Conservation (phyloP, 2,797 vertebrate genomes). For the Danio aesculapii region DNA sequence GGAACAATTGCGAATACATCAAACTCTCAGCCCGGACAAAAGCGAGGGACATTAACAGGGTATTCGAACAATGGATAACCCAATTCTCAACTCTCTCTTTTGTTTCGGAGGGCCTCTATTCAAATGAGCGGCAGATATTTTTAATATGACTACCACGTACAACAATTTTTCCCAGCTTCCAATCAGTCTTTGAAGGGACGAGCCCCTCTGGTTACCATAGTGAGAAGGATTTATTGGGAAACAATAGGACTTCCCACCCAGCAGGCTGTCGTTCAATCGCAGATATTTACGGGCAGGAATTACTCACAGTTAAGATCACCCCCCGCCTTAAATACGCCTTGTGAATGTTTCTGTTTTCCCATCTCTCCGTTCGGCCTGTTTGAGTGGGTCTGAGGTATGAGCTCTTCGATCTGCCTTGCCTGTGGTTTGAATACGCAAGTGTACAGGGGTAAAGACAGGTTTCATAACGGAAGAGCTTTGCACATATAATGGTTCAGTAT, state of each 20-base stretch:
- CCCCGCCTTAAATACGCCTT: not conserved
- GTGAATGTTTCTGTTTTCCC: slow-evolving; percentile 4
- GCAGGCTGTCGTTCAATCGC: not conserved
- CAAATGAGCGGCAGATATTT: slow-evolving; percentile 17
- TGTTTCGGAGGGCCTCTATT: slow-evolving; percentile 43
- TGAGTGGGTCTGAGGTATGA: slow-evolving; percentile 11
- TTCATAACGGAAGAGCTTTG: slow-evolving; percentile 52
- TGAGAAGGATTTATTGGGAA: slow-evolving; percentile 30
- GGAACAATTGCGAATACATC: slow-evolving; percentile 55
- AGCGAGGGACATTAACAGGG: slow-evolving; percentile 3
- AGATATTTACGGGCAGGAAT: slow-evolving; percentile 31
- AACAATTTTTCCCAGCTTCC: slow-evolving; percentile 28
- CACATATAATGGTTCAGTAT: slow-evolving; percentile 21
- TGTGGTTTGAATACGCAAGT: slow-evolving; percentile 42
- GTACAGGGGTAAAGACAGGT: slow-evolving; percentile 35
- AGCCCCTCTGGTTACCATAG: slow-evolving; percentile 14
- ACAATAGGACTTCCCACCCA: slow-evolving; percentile 35
- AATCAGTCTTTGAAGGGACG: not conserved
- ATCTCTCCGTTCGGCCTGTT: not conserved
- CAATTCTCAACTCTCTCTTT: slow-evolving; percentile 9
- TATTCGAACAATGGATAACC: slow-evolving; percentile 37
- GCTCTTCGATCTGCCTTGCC: slow-evolving; percentile 18
- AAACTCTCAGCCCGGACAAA: slow-evolving; percentile 47
- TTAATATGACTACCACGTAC: slow-evolving; percentile 13
- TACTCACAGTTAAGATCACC: slow-evolving; percentile 31